phyloP scores from a whole-genome alignment of 2,113 vertebrate genomes.

The Sigmodon hispidus region DNA sequence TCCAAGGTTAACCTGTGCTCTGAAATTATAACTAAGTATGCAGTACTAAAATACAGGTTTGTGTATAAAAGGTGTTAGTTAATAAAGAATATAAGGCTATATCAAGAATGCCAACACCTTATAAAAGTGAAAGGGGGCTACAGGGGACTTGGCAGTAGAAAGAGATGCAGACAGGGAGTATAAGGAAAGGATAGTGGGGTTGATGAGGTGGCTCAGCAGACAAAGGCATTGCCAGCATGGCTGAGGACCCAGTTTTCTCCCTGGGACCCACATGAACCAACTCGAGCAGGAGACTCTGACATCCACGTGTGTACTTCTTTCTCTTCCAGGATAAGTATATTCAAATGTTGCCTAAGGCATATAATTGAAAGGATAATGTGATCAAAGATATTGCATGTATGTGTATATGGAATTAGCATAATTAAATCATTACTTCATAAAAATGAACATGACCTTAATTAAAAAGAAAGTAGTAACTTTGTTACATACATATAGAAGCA shows the following conservation, averaged over 20 bases:
- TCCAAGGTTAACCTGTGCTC: constrained; percentile 72
- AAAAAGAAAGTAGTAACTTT: neutral
- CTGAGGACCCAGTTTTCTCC: neutral
- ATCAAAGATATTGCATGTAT: neutral
- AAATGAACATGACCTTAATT: neutral
- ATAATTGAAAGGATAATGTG: neutral
- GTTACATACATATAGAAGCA: neutral
- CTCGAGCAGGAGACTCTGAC: neutral
- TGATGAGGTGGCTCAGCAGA: neutral
- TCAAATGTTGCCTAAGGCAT: neutral
- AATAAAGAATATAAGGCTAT: constrained; percentile 4
- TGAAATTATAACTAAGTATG: constrained; percentile 66
- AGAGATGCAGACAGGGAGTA: neutral
- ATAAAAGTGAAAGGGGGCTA: neutral
- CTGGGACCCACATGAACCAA: neutral
- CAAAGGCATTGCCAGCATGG: neutral
- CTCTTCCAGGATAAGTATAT: neutral
- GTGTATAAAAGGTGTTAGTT: constrained; percentile 27
- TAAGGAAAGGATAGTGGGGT: neutral
- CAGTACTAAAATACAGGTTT: constrained; percentile 8
- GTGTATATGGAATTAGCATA: neutral
- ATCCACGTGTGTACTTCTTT: neutral
- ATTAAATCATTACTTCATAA: neutral
- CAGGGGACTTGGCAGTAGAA: neutral
- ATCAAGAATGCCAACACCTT: constrained; percentile 4